Conservation (phyloP, 2,113 vertebrate species). For the Sciurus niger region DNA sequence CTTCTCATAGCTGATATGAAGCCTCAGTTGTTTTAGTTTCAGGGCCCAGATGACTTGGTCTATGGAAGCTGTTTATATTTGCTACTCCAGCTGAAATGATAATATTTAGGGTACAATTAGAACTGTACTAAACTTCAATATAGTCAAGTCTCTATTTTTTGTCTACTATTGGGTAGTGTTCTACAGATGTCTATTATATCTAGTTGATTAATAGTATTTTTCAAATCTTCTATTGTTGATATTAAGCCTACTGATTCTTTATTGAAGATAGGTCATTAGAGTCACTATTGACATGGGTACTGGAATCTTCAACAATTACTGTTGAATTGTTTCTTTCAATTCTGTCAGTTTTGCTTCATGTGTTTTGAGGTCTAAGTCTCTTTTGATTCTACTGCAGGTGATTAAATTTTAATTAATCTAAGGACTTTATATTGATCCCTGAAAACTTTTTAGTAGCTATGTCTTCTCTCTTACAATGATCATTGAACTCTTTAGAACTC, state of each 20-base stretch:
- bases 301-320: not conserved
- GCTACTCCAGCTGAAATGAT: slow-evolving; percentile 37
- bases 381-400: not conserved
- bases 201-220: too few species aligned
- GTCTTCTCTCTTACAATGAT: not conserved
- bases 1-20: slow-evolving; percentile 17
- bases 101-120: slow-evolving; percentile 1
- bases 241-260: not conserved
- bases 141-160: not conserved
- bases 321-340: not conserved
- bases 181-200: not conserved
- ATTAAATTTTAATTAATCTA: slow-evolving; percentile 24
- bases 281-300: not conserved
- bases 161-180: not conserved
- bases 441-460: not conserved
- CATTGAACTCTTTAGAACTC: not conserved
- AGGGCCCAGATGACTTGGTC: not conserved
- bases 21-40: slow-evolving; percentile 25
- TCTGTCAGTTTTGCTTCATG: not conserved
- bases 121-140: slow-evolving; percentile 22
- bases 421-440: not conserved
- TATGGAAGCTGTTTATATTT: not conserved
- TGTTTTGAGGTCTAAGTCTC: not conserved
- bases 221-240: not conserved
- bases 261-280: not conserved